phyloP scores from a whole-genome alignment of 1,140 invertebrate genomes.

The Antheraea mylitta region DNA sequence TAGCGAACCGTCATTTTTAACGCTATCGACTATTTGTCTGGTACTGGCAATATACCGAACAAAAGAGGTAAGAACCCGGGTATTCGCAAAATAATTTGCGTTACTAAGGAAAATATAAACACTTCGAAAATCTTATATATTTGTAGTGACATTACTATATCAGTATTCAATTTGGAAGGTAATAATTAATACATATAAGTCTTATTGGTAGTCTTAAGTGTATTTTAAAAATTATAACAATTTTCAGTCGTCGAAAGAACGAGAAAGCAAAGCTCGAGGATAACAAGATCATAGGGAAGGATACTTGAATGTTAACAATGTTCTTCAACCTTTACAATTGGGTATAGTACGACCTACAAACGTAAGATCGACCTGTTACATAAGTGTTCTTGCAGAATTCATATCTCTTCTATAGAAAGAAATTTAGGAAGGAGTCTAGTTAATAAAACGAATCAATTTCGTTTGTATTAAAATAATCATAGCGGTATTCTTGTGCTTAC shows the following conservation, averaged over 20 bases:
- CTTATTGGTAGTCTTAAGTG: background rate
- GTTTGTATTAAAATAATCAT: background rate
- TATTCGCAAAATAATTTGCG: background rate
- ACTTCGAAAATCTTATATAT: background rate
- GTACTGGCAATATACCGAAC: constrained; percentile 10
- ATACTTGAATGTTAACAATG: constrained; percentile 47
- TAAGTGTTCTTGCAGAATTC: background rate
- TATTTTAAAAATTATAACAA: constrained; percentile 6
- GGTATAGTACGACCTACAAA: background rate
- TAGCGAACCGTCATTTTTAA: constrained; percentile 63
- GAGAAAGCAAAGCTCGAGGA: constrained; percentile 21
- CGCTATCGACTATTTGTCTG: constrained; percentile 36
- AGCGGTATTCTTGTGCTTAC: too few species aligned
- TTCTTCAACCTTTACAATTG: constrained; percentile 25
- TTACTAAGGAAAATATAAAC: background rate
- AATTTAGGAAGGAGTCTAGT: background rate
- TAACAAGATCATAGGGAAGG: constrained; percentile 34
- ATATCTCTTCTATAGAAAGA: background rate
- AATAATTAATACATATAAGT: background rate
- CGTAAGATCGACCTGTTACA: background rate
- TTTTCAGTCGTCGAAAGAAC: background rate
- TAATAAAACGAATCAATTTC: background rate
- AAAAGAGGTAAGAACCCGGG: constrained; percentile 20
- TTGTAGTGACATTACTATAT: background rate
- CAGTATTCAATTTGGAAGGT: background rate